phyloP scores from a whole-genome alignment of 1,140 invertebrate species.

The Eupristina koningsbergeri region DNA sequence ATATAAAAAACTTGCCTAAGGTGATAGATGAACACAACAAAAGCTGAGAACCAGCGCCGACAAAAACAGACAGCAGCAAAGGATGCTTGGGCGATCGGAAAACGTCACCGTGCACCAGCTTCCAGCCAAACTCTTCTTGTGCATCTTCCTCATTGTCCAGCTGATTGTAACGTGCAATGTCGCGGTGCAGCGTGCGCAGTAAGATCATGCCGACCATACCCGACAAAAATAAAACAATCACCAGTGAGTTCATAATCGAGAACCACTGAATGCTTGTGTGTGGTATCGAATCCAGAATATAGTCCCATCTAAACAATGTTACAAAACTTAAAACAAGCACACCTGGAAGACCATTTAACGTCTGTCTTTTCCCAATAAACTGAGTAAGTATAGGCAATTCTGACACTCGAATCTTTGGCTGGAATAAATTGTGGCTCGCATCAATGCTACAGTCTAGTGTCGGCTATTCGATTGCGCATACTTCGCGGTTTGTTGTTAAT shows the following conservation, averaged over 20 bases:
- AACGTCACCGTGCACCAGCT: conserved; percentile 96
- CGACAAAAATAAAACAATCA: conserved; percentile 91
- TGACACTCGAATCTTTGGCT: conserved; percentile 77
- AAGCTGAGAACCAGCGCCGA: conserved; percentile 98
- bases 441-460: no score
- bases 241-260: conserved; percentile 91
- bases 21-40: no score
- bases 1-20: no score
- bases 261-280: conserved; percentile 99
- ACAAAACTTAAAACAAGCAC: no score
- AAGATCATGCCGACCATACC: conserved; percentile 99
- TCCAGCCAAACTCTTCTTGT: conserved; percentile 99
- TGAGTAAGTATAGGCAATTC: conserved; percentile 77
- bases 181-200: conserved; percentile 96
- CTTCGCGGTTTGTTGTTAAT: no score
- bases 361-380: conserved; percentile 72
- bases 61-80: conserved; percentile 94
- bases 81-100: conserved; percentile 95
- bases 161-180: conserved; percentile 99
- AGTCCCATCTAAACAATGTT: no score
- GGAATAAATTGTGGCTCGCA: conserved; percentile 84
- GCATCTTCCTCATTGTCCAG: conserved; percentile 97
- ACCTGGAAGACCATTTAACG: conserved; percentile 97
- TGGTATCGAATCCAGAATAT: conserved; percentile 97
- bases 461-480: no score